Evolutionary conservation across 2,113 vertebrate species (phyloP), one percentile per base, ranked within the genome.

Genomic region (Alces alces): DNA sequence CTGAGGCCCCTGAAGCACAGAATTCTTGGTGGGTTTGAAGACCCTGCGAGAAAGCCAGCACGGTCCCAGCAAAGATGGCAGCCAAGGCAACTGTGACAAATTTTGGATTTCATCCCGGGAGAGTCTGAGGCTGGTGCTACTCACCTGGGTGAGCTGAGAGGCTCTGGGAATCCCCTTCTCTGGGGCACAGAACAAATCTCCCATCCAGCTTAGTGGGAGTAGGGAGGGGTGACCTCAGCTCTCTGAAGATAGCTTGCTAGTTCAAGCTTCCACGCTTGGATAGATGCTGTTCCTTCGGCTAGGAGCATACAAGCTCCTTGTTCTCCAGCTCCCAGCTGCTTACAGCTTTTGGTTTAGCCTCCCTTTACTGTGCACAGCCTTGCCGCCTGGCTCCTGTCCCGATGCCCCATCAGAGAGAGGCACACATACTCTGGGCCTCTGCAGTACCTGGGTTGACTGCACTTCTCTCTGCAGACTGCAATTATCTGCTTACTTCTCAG

Each of bases 231-330:
- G 15, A 47, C 7, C 0, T 50, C 25, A 1, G 25, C 36, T 85
- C 19, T 45, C 60, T 39, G 10, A 50, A 60, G 33, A 83, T 30
- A 5, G 3, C 30, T 50, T 60, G 83, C 57, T 54, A 17, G 52
- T 36, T 52, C 25, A 7, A 25, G 12, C n/a, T 6, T 54, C n/a
- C 2, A 39, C 3, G 0, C 7, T 39, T 76, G 7, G 2, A 23
- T 12, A 21, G 39, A 1, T 21, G 54, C 60, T 13, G 9, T 3
- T 64, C 50, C 61, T 14, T 89, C 30, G 64, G 73, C 88, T 11
- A 3, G 84, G 45, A 13, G 30, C 2, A 2, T 12, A 6, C 21
- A 25, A 14, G 19, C 58, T 16, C 58, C 47, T 57, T n/a, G 33
- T 27, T 16, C 36, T 30, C 93, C 33, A 39, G 61, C 28, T 94